Evolutionary conservation across 1,140 invertebrate genomes (phyloP), one percentile per base, ranked within the genome.

Genomic region (Aphelinus atriplicis): DNA sequence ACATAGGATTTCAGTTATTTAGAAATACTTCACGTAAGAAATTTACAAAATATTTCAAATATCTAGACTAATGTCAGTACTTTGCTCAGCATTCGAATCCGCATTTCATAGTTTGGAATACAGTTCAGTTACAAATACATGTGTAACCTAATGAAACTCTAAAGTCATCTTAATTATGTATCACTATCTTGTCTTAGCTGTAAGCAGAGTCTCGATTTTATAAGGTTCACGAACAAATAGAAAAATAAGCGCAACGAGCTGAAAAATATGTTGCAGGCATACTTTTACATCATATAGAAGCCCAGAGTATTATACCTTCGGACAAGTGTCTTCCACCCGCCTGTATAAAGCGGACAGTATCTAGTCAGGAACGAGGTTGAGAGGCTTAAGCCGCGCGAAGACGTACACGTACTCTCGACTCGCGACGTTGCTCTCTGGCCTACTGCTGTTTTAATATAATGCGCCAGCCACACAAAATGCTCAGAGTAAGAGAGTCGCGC

Each of bases 401-500:
- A 71, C 68, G 63, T 76, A 76, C 56, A 61, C 68, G 61, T 51
- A 66, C 48, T 66, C 2, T 43, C 55, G 48, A 5, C 48, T 42
- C 46, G 26, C 43, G 7, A 53, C 53, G 46, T 62, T 4, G 7
- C 6, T 26, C 26, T 26, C 26, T 48, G 42, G 61, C 42, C 56
- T 61, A 56, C 43, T 61, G 50, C 53, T 62, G 53, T 9, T n/a
- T 47, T 73, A 58, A 60, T 58, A 7, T 51, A 69, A 26, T 70
- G 56, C 26, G 48, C 58, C 26, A 26, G 26, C 26, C 55, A 51
- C 55, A 46, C 69, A 77, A 73, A 70, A 80, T 78, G 75, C 75
- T 80, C 58, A 73, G 77, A 58, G 26, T 61, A 57, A 78, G 73
- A 48, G 26, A 26, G 26, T 26, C 26, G 26, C 26, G 26, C 26